Base-by-base conservation (phyloP, 2,888 invertebrate genomes). In the Encarsia formosa region DNA sequence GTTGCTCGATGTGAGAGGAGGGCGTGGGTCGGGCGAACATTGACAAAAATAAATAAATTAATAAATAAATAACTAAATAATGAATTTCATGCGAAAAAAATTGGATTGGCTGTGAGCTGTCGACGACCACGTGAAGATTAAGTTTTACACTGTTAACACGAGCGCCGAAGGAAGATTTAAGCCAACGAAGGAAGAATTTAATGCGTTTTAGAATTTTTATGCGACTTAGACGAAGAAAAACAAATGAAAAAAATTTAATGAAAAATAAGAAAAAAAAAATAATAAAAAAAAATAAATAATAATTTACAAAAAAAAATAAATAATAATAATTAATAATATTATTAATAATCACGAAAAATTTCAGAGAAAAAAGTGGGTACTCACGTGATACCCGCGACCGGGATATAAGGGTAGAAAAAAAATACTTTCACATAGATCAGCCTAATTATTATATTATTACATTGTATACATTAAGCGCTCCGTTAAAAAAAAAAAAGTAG, bases 381-480 rank as follows among this genome's bases (percentile, higher is more conserved):
- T 39, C 26, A 15, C 20, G 46, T 41, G 43, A 24, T 19, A 4
- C 43, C 41, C 63, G 63, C 62, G 63, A 66, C 71, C 70, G 72
- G 71, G 66, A 70, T 70, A 72, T 66, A 72, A 72, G 71, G 72
- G 70, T 72, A 72, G 71, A 67, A 54, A 65, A 65, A 69, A 71
- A 68, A 54, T n/a, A 43, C 47, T 62, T 63, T 62, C 60, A 62
- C 60, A 65, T 63, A 67, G 62, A 64, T 64, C 62, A 61, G 66
- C 66, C 68, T 65, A 68, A 68, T 63, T 62, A 51, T 55, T 40
- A 56, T 51, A 39, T 34, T 62, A 64, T 62, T 60, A 60, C 54
- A 58, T 62, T 45, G 46, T 62, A 62, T 61, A 48, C n/a, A 48
- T 46, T 24, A 39, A 42, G 48, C 56, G 57, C 56, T 40, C 45